A percentile compares a stretch with the other conserved stretches of the same genome.
Evolutionary conservation across 1,140 invertebrate genomes (phyloP).

Genomic region (Drepana arcuata): DNA sequence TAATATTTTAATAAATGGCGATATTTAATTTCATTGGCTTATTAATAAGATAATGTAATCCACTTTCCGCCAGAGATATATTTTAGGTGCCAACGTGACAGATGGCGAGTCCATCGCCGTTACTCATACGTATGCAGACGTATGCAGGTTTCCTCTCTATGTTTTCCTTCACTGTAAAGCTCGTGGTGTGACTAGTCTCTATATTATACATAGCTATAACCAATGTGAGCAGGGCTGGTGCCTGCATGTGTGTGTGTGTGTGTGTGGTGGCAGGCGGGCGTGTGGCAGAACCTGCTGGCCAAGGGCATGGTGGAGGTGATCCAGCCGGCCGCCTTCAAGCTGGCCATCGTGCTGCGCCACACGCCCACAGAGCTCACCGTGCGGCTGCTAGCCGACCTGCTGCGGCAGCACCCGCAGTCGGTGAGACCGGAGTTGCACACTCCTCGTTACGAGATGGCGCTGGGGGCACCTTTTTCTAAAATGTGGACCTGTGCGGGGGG

Average conservation of each 20-base stretch:
- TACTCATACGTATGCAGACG: too few species aligned
- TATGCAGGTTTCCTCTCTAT: neutral
- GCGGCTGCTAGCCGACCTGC: slow-evolving; percentile 34
- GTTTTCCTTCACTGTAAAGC: neutral
- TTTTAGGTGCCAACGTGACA: too few species aligned
- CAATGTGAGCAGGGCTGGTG: neutral
- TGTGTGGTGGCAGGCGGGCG: slow-evolving; percentile 40
- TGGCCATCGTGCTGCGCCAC: slow-evolving; percentile 53
- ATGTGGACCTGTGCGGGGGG: neutral
- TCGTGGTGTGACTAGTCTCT: neutral
- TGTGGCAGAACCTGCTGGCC: slow-evolving; percentile 52
- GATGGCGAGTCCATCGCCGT: too few species aligned
- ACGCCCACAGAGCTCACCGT: slow-evolving; percentile 46
- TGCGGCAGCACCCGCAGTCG: slow-evolving; percentile 42
- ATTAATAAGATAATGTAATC: too few species aligned
- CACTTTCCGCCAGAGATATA: too few species aligned
- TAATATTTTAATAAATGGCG: too few species aligned
- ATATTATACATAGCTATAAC: neutral
- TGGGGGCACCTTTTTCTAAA: neutral
- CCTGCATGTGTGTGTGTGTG: neutral
- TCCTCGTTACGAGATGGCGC: neutral
- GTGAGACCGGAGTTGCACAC: slow-evolving; percentile 17
- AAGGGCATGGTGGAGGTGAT: slow-evolving; percentile 50
- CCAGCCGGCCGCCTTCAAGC: slow-evolving; percentile 53
- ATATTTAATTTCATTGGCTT: too few species aligned